phyloP scores from a whole-genome alignment of 2,888 invertebrate species.

The Conops quadrifasciatus region DNA sequence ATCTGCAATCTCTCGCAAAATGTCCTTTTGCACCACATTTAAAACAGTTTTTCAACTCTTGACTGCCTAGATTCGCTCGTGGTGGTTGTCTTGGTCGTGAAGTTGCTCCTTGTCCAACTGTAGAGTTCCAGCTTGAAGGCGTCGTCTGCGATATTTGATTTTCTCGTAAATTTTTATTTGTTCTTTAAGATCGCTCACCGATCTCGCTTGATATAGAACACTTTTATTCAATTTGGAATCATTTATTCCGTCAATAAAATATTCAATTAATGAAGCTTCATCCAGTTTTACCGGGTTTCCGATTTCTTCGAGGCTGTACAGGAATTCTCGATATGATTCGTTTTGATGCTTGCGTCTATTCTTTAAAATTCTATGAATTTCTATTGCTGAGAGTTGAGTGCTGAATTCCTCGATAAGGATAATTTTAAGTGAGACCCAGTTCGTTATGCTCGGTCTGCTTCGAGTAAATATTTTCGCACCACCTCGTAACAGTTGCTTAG shows the following conservation, averaged over 20 bases:
- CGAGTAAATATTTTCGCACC: slow-evolving; percentile 10
- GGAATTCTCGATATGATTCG: background rate
- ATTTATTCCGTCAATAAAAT: slow-evolving; percentile 32
- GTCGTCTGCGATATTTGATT: background rate
- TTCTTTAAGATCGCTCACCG: slow-evolving; percentile 20
- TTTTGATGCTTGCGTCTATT: background rate
- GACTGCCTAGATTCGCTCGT: background rate
- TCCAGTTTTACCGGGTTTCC: background rate
- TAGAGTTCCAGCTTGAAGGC: background rate
- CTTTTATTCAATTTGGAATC: slow-evolving; percentile 28
- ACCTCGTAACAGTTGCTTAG: slow-evolving; percentile 18
- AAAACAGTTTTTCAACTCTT: background rate
- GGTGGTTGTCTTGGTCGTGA: background rate
- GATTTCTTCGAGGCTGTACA: background rate
- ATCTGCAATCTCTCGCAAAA: slow-evolving; percentile 6
- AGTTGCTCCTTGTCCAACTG: background rate
- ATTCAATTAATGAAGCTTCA: background rate
- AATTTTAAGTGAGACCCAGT: slow-evolving; percentile 13
- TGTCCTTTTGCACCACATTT: slow-evolving; percentile 12
- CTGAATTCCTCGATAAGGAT: background rate
- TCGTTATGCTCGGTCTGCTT: background rate
- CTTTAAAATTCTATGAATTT: slow-evolving; percentile 1
- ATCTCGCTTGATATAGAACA: slow-evolving; percentile 25
- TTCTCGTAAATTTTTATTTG: slow-evolving; percentile 33
- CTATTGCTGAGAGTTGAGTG: background rate